phyloP scores from a whole-genome alignment of 2,888 invertebrate species.

The Dicranocentrus wangi region DNA sequence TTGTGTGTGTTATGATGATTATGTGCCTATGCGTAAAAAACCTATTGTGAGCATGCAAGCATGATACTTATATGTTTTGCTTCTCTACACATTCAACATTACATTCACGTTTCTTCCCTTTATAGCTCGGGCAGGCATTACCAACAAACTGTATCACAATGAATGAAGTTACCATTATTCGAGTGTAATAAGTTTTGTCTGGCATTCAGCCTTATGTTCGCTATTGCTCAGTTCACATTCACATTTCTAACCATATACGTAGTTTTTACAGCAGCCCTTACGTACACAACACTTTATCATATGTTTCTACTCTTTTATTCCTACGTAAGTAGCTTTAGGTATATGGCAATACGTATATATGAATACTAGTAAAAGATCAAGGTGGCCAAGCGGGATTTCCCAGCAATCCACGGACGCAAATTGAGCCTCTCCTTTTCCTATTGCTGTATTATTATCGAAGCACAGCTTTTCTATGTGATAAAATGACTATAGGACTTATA shows the following conservation, averaged over 20 bases:
- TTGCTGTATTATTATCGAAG: conserved; percentile 38
- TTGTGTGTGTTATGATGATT: too few relatives aligned
- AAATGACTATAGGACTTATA: not conserved
- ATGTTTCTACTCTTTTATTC: conserved; percentile 12
- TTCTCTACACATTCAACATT: not conserved
- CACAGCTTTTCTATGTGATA: not conserved
- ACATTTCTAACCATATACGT: too few relatives aligned
- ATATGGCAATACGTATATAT: conserved; percentile 12
- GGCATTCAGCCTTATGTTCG: not conserved
- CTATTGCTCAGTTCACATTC: not conserved
- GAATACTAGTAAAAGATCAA: conserved; percentile 44
- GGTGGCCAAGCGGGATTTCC: conserved; percentile 60
- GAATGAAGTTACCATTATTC: not conserved
- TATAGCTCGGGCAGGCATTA: not conserved
- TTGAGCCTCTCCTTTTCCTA: conserved; percentile 59
- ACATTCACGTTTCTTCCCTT: not conserved
- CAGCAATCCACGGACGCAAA: conserved; percentile 61
- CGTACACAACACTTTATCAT: conserved; percentile 1
- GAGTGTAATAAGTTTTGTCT: too few relatives aligned
- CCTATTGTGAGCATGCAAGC: conserved; percentile 17
- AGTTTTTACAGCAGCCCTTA: not conserved
- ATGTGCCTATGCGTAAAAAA: too few relatives aligned
- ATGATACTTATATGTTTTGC: not conserved
- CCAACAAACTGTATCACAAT: not conserved
- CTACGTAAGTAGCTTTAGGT: conserved; percentile 12